A percentile compares a stretch with the other conserved stretches of the same genome.
Evolutionary conservation across 2,888 invertebrate genomes (phyloP).

Genomic region (Napeogenes sylphis): DNA sequence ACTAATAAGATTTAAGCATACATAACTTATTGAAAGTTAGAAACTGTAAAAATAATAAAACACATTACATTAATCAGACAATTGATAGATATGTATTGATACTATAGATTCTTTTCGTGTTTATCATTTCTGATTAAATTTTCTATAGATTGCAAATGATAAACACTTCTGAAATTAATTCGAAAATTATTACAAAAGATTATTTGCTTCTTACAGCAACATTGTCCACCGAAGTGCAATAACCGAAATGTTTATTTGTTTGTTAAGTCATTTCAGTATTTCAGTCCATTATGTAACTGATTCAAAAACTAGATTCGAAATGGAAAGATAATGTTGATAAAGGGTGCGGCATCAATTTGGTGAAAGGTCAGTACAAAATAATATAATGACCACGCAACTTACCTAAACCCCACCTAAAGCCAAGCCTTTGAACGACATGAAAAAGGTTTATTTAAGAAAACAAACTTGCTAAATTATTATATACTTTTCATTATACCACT

Average conservation of each 20-base stretch:
- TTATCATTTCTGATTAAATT: too few species aligned
- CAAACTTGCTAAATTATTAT: background rate
- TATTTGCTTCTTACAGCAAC: too few species aligned
- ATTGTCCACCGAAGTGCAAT: too few species aligned
- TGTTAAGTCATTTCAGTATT: too few species aligned
- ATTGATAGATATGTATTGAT: too few species aligned
- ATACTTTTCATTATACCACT: background rate
- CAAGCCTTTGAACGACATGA: conserved; percentile 50
- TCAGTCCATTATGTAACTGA: too few species aligned
- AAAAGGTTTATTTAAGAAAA: conserved; percentile 3
- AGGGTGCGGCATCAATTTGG: conserved; percentile 42
- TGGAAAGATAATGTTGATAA: conserved; percentile 43
- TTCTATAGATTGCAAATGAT: too few species aligned
- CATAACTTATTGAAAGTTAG: background rate
- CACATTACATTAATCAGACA: too few species aligned
- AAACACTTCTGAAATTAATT: too few species aligned
- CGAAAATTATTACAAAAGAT: too few species aligned
- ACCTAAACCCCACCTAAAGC: conserved; percentile 50
- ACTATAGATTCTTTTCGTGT: too few species aligned
- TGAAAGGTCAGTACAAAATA: conserved; percentile 52
- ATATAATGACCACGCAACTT: conserved; percentile 63
- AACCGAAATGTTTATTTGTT: too few species aligned
- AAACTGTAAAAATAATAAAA: background rate
- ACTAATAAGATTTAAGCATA: background rate
- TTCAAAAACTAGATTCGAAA: background rate